Conservation (phyloP, 1,140 invertebrate genomes). For the Megathymus violae region DNA sequence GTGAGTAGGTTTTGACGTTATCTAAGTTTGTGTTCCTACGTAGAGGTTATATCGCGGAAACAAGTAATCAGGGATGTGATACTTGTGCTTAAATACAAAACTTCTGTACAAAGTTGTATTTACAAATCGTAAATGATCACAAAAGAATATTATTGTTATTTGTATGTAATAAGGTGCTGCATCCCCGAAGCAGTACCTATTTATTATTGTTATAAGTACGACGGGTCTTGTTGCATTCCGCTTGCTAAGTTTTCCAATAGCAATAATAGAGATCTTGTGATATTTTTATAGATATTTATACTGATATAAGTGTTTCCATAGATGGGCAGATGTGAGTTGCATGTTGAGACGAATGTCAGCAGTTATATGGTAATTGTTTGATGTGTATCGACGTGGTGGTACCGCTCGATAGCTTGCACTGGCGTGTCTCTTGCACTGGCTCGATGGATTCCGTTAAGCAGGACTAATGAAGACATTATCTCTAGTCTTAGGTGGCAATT, state of each 20-base stretch:
- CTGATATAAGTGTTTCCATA: constrained; percentile 47
- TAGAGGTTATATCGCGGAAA: neutral
- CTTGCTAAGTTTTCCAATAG: constrained; percentile 24
- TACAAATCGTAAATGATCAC: neutral
- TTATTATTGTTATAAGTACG: neutral
- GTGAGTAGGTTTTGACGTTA: neutral
- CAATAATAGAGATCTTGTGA: constrained; percentile 31
- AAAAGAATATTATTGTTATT: neutral
- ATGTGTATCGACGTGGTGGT: constrained; percentile 15
- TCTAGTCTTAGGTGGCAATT: neutral
- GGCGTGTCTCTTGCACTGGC: constrained; percentile 16
- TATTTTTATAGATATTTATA: constrained; percentile 50
- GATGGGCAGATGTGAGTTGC: constrained; percentile 60
- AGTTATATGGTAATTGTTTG: constrained; percentile 54
- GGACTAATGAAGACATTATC: neutral
- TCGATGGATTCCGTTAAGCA: neutral
- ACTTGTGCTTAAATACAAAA: neutral
- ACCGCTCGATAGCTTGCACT: neutral
- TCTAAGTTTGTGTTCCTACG: neutral
- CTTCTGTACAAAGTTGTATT: constrained; percentile 8
- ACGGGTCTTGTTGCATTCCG: constrained; percentile 32
- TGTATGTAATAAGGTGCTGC: too few relatives aligned
- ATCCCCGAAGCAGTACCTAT: too few relatives aligned
- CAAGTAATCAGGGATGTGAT: neutral
- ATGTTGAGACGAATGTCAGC: constrained; percentile 49